These are phyloP conservation scores for Sinosuthora webbiana DNA, from an alignment of 2,113 vertebrate species.

Conservation along the genomic window DNA sequence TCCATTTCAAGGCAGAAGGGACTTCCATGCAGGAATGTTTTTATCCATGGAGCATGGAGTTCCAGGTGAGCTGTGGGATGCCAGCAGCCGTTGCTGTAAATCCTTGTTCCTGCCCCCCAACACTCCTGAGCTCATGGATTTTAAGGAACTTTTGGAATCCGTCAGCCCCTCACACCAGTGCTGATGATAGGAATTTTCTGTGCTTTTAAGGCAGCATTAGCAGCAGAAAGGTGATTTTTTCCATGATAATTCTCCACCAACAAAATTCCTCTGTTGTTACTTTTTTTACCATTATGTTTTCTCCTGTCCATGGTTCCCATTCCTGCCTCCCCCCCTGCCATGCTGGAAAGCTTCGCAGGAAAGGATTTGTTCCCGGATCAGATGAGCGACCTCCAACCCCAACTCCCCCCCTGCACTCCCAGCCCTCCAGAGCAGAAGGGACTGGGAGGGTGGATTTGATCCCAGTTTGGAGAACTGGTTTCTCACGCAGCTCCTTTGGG, in stretches of 20 bases:
- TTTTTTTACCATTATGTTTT: background rate
- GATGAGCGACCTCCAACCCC: background rate
- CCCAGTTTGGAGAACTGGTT: constrained; percentile 17
- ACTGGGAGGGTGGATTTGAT: background rate
- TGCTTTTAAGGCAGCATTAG: background rate
- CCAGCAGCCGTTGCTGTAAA: background rate
- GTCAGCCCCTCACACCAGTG: background rate
- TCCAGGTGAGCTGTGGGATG: background rate
- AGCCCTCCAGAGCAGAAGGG: background rate
- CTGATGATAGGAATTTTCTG: background rate
- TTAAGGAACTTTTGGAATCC: background rate
- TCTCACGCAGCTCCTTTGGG: background rate
- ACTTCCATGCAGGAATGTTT: background rate
- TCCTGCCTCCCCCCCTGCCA: background rate
- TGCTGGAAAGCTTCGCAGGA: background rate
- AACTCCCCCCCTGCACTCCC: background rate
- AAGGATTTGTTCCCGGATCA: background rate
- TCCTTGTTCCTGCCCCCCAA: background rate
- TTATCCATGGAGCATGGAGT: background rate
- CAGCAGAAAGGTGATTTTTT: background rate
- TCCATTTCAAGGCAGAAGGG: background rate
- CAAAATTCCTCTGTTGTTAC: background rate
- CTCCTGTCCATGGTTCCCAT: background rate
- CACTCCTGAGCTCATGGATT: background rate
- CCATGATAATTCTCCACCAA: background rate